Percentiles rank a stretch among this genome's conserved stretches.
Evolutionary conservation across 2,888 invertebrate species (phyloP).

Genomic region (Sminthurides aquaticus): DNA sequence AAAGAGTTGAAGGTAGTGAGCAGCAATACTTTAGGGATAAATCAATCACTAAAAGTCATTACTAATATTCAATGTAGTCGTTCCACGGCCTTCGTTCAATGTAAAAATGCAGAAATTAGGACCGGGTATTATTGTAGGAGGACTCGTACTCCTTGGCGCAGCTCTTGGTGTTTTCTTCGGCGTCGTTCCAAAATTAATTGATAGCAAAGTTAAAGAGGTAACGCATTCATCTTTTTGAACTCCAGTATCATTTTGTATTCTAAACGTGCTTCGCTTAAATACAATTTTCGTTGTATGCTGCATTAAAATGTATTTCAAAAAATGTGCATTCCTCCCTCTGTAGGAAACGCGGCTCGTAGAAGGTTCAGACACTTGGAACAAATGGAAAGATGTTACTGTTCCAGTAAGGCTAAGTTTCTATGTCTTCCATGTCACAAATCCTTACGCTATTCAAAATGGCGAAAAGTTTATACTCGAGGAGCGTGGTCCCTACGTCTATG

Average conservation of each 20-base stretch:
- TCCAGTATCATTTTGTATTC: no score
- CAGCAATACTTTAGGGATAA: no score
- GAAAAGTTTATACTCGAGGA: slow-evolving; percentile 16
- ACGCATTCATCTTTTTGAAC: neutral
- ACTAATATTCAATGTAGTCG: no score
- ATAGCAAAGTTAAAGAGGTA: slow-evolving; percentile 19
- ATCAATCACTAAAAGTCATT: no score
- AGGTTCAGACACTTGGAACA: slow-evolving; percentile 33
- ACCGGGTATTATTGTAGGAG: neutral
- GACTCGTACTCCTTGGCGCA: neutral
- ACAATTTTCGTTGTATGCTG: neutral
- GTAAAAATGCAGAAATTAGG: slow-evolving; percentile 18
- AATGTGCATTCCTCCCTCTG: slow-evolving; percentile 9
- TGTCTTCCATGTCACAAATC: slow-evolving; percentile 40
- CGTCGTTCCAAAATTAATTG: slow-evolving; percentile 13
- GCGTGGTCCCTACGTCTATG: slow-evolving; percentile 33
- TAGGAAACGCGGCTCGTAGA: slow-evolving; percentile 38
- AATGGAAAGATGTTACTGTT: slow-evolving; percentile 35
- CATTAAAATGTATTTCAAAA: slow-evolving; percentile 8
- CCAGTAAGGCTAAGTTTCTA: slow-evolving; percentile 33
- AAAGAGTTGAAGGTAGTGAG: no score
- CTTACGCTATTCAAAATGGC: slow-evolving; percentile 27
- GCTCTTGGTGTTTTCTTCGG: slow-evolving; percentile 4
- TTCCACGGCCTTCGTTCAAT: no score
- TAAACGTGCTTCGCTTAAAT: neutral